phyloP scores from a whole-genome alignment of 2,797 vertebrate species.

The Sebastes flavidus region DNA sequence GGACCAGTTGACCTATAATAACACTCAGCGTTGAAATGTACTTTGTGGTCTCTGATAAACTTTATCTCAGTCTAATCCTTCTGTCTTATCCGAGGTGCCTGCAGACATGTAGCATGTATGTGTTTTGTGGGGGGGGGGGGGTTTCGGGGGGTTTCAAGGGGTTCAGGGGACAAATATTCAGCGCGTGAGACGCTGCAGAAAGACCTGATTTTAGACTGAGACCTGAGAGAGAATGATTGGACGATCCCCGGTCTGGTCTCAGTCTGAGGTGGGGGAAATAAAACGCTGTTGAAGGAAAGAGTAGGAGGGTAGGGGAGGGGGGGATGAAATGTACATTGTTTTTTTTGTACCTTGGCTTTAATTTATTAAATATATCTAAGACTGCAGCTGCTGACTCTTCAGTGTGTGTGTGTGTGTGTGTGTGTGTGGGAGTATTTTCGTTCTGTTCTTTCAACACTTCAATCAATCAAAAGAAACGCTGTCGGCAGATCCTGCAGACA shows the following conservation, averaged over 20 bases:
- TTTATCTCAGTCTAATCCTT: constrained; percentile 76
- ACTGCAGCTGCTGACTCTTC: constrained; percentile 60
- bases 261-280: constrained; percentile 39
- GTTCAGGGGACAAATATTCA: constrained; percentile 37
- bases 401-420: constrained; percentile 31
- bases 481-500: not conserved
- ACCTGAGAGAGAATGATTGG: constrained; percentile 37
- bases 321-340: constrained; percentile 80
- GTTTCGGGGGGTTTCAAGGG: not conserved
- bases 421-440: constrained; percentile 16
- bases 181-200: constrained; percentile 36
- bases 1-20: constrained; percentile 45
- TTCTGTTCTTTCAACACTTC: not conserved
- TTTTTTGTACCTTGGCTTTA: constrained; percentile 88
- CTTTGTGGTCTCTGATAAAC: constrained; percentile 69
- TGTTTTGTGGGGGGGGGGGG: constrained; percentile 59
- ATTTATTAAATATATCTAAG: constrained; percentile 91
- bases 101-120: constrained; percentile 88
- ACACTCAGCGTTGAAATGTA: constrained; percentile 70
- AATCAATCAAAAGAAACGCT: not conserved
- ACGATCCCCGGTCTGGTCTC: constrained; percentile 39
- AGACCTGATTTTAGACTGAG: constrained; percentile 13
- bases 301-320: constrained; percentile 33
- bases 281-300: constrained; percentile 44
- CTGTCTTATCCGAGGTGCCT: constrained; percentile 82